Conservation (phyloP, 2,888 invertebrate species). For the Dolichopus griseipennis region DNA sequence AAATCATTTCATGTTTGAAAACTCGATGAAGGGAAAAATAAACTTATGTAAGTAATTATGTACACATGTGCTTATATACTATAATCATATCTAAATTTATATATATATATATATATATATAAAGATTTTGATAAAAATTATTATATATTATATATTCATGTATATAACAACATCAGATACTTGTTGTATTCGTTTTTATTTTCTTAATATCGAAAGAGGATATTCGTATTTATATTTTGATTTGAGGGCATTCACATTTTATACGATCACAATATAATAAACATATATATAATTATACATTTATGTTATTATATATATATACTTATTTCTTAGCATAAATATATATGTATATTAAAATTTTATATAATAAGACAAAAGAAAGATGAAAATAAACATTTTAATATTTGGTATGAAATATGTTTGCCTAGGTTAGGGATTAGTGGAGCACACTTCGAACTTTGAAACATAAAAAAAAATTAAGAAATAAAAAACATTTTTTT, state of each 20-base stretch:
- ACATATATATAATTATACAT: not conserved
- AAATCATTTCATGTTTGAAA: not conserved
- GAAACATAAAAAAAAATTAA: not conserved
- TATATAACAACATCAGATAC: not conserved
- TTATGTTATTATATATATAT: not conserved
- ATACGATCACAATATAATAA: not conserved
- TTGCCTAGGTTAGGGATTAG: conserved; percentile 2
- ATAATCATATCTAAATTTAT: not conserved
- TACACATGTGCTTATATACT: not conserved
- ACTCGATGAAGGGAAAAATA: not conserved
- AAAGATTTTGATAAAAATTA: not conserved
- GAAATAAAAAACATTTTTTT: too few species aligned
- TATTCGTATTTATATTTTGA: not conserved
- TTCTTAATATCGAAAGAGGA: not conserved
- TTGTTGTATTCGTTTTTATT: too few species aligned
- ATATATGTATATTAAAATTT: too few species aligned
- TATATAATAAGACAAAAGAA: not conserved
- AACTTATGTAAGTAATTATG: not conserved
- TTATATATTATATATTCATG: not conserved
- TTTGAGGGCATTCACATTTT: conserved; percentile 3
- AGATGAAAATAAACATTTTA: not conserved
- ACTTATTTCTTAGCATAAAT: too few species aligned
- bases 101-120: too few species aligned
- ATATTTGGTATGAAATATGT: not conserved
- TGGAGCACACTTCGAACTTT: not conserved